phyloP scores from a whole-genome alignment of 2,797 vertebrate genomes.

The Cynopterus sphinx region DNA sequence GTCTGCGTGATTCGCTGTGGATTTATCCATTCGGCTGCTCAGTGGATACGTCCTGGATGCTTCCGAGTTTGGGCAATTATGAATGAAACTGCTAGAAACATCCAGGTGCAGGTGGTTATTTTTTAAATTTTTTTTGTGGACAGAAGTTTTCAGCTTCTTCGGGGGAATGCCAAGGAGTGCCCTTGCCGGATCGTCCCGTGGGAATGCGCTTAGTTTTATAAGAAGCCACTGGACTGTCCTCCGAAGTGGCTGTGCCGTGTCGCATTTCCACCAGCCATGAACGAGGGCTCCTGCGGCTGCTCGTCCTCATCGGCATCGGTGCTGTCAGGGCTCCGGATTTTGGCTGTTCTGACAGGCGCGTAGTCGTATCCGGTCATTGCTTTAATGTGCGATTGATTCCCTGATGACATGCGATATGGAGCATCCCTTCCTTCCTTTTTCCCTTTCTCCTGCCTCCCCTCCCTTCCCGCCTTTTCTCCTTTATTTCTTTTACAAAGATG shows the following conservation, averaged over 20 bases:
- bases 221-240: not conserved
- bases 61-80: not conserved
- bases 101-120: not conserved
- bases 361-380: not conserved
- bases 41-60: not conserved
- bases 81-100: not conserved
- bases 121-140: not conserved
- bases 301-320: not conserved
- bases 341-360: not conserved
- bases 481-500: not conserved
- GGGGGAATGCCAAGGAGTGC: not conserved
- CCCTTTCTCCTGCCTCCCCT: not conserved
- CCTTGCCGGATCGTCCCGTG: not conserved
- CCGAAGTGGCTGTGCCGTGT: not conserved
- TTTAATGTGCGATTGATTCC: not conserved
- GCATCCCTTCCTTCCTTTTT: not conserved
- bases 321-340: not conserved
- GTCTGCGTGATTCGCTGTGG: not conserved
- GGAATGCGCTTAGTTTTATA: not conserved
- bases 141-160: not conserved
- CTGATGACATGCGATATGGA: not conserved
- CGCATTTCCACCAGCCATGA: not conserved
- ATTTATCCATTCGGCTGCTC: not conserved
- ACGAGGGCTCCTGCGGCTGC: not conserved
- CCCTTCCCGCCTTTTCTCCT: not conserved